Evolutionary conservation across 2,113 vertebrate species (phyloP), one percentile per base, ranked within the genome.

Genomic region (Rhagologus leucostigma): DNA sequence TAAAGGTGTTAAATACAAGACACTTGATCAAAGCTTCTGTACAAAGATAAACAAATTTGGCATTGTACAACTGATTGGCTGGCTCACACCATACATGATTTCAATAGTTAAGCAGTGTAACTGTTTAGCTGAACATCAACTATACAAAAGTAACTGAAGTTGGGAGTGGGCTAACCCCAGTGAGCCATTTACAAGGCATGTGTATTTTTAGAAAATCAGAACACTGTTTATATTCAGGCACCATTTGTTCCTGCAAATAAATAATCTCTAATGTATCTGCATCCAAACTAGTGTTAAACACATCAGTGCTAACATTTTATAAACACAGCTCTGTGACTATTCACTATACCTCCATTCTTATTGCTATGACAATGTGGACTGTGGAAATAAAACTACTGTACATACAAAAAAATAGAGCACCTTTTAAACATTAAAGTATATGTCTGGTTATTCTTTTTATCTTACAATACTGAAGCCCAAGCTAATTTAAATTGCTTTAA

Each of bases 1-100:
- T 99, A 99, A 98, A 98, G 98, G 97, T 98, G 98, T 99, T 99
- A 99, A 99, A 99, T 99, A 99, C 98, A 99, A 98, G 98, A 99
- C 98, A 98, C 98, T 99, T 98, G 97, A 98, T 99, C 98, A 97
- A 98, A 98, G 98, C 97, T 98, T 99, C 98, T 99, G 98, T 99
- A 99, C 99, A 99, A 96, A 98, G 98, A 99, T 98, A 98, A 98
- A 99, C 97, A 98, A 98, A 98, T 98, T 98, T 99, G 98, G 98
- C 98, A 98, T 98, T 98, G 98, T 98, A 98, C 98, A 98, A 98
- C 97, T 96, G 98, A 97, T 98, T 98, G 91, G 96, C 96, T 97
- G 98, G 97, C 97, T 97, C 96, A 93, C 97, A 93, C 89, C 97
- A 84, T 96, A 96, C 87, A 96, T 97, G 67, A 81, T 87, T 83